A percentile compares a stretch with the other conserved stretches of the same genome.
Conservation (phyloP, 2,888 invertebrate species). For the Nomada fabriciana region DNA sequence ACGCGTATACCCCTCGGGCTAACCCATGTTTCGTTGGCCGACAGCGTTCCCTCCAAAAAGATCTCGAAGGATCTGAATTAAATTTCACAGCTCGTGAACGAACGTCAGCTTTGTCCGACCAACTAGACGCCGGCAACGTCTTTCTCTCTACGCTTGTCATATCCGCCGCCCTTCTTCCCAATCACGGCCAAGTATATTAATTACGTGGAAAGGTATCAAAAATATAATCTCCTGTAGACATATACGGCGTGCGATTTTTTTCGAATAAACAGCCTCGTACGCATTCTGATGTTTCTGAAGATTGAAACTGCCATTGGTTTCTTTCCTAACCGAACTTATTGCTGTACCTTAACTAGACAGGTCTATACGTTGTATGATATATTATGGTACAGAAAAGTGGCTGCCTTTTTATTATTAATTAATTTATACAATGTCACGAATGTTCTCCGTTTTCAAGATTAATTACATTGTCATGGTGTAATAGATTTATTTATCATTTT, state of each 20-base stretch:
- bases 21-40: constrained; percentile 67
- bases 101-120: constrained; percentile 68
- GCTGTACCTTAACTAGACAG: neutral
- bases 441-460: too few species aligned
- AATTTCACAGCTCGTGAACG: constrained; percentile 80
- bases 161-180: constrained; percentile 8
- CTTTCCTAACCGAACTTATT: neutral
- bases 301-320: neutral
- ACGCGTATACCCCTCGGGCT: constrained; percentile 42
- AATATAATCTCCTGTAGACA: constrained; percentile 29
- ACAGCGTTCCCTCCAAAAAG: constrained; percentile 62
- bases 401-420: too few species aligned
- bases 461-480: too few species aligned
- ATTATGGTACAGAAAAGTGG: too few species aligned
- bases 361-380: too few species aligned
- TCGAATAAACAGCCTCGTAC: neutral
- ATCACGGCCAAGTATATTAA: constrained; percentile 43
- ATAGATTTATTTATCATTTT: too few species aligned
- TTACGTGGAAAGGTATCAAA: constrained; percentile 39
- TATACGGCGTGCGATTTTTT: neutral
- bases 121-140: constrained; percentile 68
- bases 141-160: constrained; percentile 51
- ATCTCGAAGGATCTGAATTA: constrained; percentile 73
- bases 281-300: neutral
- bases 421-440: too few species aligned